Conservation (phyloP, 1,140 invertebrate genomes). For the Magallana gigas region DNA sequence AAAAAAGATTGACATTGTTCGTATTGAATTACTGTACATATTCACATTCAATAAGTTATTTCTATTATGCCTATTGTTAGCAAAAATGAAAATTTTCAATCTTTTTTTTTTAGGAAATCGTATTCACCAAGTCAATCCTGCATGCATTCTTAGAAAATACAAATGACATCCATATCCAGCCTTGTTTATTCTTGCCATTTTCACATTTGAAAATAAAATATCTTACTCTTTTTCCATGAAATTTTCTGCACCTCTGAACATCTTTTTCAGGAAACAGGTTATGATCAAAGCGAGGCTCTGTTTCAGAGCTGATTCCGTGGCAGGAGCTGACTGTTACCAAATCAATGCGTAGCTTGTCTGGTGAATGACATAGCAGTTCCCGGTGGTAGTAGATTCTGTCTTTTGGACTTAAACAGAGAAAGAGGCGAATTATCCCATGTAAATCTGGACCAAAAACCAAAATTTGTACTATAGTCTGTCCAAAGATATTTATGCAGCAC, state of each 20-base stretch:
- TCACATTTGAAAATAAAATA: neutral
- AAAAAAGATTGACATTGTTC: neutral
- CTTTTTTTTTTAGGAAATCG: too few relatives aligned
- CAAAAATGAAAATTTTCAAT: too few relatives aligned
- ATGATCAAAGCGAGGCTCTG: constrained; percentile 81
- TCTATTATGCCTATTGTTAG: too few relatives aligned
- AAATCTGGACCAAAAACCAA: too few relatives aligned
- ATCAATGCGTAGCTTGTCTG: constrained; percentile 77
- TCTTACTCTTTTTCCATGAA: constrained; percentile 75
- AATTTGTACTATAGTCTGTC: too few relatives aligned
- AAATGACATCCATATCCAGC: too few relatives aligned
- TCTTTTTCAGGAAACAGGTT: constrained; percentile 88
- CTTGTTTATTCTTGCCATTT: too few relatives aligned
- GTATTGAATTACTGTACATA: too few relatives aligned
- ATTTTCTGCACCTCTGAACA: constrained; percentile 85
- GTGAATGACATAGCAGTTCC: constrained; percentile 87
- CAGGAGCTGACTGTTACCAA: constrained; percentile 83
- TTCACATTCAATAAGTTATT: too few relatives aligned
- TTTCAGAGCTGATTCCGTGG: constrained; percentile 84
- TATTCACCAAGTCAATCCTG: too few relatives aligned
- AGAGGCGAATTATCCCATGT: neutral
- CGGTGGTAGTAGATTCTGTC: constrained; percentile 91
- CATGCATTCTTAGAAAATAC: too few relatives aligned
- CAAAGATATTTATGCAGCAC: too few relatives aligned
- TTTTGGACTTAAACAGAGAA: constrained; percentile 72